Percentiles rank a stretch among this genome's conserved stretches.
Evolutionary conservation across 2,888 invertebrate genomes (phyloP).

Genomic region (Empis stercorea): DNA sequence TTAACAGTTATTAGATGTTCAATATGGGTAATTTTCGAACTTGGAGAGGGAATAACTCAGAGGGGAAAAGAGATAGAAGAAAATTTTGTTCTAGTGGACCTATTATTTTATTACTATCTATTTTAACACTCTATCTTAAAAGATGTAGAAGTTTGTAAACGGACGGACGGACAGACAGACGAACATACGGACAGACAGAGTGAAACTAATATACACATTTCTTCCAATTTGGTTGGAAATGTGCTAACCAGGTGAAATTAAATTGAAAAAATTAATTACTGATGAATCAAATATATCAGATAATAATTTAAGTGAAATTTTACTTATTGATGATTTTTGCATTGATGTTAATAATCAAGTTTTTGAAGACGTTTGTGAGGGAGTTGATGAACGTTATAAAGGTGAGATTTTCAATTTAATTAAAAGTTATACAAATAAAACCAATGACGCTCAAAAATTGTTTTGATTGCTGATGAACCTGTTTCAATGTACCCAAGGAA

Average conservation of each 20-base stretch:
- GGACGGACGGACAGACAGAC: no score
- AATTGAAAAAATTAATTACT: neutral
- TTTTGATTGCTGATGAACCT: conserved; percentile 13
- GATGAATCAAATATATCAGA: neutral
- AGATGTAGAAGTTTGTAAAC: no score
- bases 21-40: no score
- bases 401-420: neutral
- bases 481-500: conserved; percentile 17
- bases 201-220: no score
- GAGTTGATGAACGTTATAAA: neutral
- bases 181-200: no score
- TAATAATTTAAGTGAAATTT: neutral
- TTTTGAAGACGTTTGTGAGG: neutral
- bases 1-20: no score
- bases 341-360: neutral
- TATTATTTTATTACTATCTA: no score
- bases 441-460: conserved; percentile 13
- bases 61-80: no score
- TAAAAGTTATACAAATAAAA: neutral
- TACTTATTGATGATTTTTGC: neutral
- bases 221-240: no score
- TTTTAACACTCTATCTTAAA: no score
- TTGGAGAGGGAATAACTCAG: no score
- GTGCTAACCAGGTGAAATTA: neutral
- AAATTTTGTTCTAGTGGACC: no score